Conservation (phyloP, 2,888 invertebrate genomes). For the Palloptera scutellata region DNA sequence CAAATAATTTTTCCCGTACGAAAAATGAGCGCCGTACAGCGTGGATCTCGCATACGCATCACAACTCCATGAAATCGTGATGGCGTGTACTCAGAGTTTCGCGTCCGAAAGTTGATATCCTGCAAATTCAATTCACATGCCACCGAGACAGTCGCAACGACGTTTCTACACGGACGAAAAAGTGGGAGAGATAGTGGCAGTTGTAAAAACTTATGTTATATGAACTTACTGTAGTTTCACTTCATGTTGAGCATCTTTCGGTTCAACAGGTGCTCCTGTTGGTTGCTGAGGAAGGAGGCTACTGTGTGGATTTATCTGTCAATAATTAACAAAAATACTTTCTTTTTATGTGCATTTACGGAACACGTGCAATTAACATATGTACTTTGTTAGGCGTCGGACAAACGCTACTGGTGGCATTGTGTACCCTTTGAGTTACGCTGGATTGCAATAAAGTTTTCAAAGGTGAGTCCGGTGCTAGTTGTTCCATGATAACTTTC, state of each 20-base stretch:
- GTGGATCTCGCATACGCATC: constrained; percentile 82
- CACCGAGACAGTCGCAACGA: constrained; percentile 81
- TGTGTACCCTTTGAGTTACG: no score
- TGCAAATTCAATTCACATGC: constrained; percentile 76
- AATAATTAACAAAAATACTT: neutral
- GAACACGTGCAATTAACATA: no score
- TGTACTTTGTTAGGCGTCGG: no score
- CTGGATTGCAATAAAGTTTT: no score
- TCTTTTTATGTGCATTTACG: no score
- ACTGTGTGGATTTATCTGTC: constrained; percentile 51
- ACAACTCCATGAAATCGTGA: constrained; percentile 82
- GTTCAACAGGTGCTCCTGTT: constrained; percentile 67
- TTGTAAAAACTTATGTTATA: neutral
- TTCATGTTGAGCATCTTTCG: constrained; percentile 69
- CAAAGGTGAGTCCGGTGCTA: no score
- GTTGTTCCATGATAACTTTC: no score
- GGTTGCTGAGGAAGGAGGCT: constrained; percentile 63
- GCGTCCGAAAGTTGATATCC: constrained; percentile 78
- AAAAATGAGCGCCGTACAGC: constrained; percentile 76
- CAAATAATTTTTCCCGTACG: constrained; percentile 84
- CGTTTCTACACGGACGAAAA: constrained; percentile 69
- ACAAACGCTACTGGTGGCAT: no score
- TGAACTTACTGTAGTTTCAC: constrained; percentile 70
- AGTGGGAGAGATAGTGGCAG: neutral
- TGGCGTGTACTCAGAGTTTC: constrained; percentile 86